These are phyloP conservation scores for Phortica magna DNA, from an alignment of 2,888 invertebrate species.

Conservation along the genomic window DNA sequence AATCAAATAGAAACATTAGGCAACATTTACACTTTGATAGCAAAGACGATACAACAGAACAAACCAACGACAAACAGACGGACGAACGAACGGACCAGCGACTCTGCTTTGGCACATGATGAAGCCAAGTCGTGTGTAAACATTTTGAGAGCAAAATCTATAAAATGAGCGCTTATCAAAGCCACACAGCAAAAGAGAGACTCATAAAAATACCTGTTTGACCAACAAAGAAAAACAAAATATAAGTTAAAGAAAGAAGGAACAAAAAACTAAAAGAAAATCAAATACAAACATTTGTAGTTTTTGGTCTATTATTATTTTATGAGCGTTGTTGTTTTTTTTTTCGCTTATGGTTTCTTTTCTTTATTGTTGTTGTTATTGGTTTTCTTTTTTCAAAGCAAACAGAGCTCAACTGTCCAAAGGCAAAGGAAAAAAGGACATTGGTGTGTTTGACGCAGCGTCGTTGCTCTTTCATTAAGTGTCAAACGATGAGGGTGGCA, in stretches of 20 bases:
- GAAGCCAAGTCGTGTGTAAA: neutral
- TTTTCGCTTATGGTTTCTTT: neutral
- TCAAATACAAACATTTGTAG: conserved; percentile 30
- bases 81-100: conserved; percentile 3
- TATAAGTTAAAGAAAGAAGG: neutral
- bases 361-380: neutral
- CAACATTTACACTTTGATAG: conserved; percentile 67
- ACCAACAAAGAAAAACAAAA: neutral
- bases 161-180: conserved; percentile 19
- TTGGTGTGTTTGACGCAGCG: conserved; percentile 2
- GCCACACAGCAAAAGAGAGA: neutral
- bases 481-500: conserved; percentile 34
- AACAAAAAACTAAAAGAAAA: neutral
- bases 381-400: neutral
- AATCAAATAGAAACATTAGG: conserved; percentile 72
- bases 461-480: conserved; percentile 23
- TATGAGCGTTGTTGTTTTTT: conserved; percentile 7
- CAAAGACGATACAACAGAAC: neutral
- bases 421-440: conserved; percentile 23
- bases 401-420: neutral
- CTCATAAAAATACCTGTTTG: neutral
- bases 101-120: neutral
- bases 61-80: no score
- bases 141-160: neutral
- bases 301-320: conserved; percentile 33